A percentile compares a stretch with the other conserved stretches of the same genome.
Conservation (phyloP, 2,113 vertebrate species). For the Colius striatus region DNA sequence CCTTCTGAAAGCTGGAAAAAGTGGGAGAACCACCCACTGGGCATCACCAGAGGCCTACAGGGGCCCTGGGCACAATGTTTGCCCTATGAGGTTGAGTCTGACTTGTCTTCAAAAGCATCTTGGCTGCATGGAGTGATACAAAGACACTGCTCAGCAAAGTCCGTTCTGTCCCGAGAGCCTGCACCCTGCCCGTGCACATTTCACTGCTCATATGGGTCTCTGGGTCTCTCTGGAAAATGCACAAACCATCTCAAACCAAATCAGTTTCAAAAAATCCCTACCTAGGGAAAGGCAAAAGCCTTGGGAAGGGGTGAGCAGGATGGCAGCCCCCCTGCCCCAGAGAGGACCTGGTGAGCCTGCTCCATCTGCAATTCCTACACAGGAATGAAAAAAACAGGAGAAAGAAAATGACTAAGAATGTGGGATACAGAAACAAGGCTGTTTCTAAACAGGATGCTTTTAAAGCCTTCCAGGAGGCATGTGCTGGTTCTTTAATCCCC, state of each 20-base stretch:
- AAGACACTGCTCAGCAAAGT: accelerated
- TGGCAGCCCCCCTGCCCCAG: background rate
- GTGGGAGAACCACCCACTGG: background rate
- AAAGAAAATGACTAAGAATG: constrained; percentile 33
- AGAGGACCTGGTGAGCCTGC: background rate
- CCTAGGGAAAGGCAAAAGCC: background rate
- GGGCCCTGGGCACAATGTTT: background rate
- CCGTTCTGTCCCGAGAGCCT: background rate
- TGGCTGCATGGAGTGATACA: accelerated
- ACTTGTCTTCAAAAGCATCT: background rate
- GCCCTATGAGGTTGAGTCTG: background rate
- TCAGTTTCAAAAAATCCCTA: background rate
- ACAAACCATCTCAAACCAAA: background rate
- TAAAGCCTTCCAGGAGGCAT: constrained; percentile 64
- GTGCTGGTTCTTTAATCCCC: constrained; percentile 71
- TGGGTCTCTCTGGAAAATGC: background rate
- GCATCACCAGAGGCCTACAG: background rate
- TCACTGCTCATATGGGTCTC: accelerated
- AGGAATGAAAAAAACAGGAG: constrained; percentile 6
- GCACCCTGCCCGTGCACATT: background rate
- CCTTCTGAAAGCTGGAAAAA: background rate
- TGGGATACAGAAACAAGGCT: constrained; percentile 42
- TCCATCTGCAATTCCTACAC: background rate
- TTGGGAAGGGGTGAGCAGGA: background rate
- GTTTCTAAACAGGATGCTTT: constrained; percentile 68